A percentile compares a stretch with the other conserved stretches of the same genome.
Evolutionary conservation across 2,797 vertebrate genomes (phyloP).

Genomic region (Propithecus perrieri): DNA sequence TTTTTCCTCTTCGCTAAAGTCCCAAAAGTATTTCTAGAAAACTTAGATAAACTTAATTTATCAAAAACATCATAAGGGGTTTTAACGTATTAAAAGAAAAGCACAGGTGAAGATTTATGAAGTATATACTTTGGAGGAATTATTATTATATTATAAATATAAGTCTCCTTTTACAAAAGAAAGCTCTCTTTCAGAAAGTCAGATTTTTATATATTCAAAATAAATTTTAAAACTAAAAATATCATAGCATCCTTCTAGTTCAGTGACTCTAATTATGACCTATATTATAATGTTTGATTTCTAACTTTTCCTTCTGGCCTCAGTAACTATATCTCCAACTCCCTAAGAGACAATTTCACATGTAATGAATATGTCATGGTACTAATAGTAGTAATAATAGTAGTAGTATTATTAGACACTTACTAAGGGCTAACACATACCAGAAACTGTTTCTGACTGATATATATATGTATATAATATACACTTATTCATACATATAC

Average conservation of each 20-base stretch:
- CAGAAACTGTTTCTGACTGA: background rate
- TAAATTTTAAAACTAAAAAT: background rate
- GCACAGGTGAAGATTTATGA: conserved; percentile 3
- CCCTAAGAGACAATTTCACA: background rate
- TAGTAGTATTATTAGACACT: background rate
- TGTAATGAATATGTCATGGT: background rate
- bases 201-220: background rate
- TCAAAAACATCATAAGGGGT: conserved; percentile 5
- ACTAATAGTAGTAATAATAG: background rate
- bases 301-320: background rate
- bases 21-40: conserved; percentile 46
- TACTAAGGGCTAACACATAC: background rate
- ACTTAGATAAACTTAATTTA: conserved; percentile 48
- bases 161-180: background rate
- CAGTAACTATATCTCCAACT: background rate
- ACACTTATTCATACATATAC: background rate
- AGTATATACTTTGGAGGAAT: background rate
- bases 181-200: background rate
- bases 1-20: background rate
- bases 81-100: conserved; percentile 47
- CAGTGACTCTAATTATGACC: background rate
- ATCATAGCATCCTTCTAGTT: background rate
- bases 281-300: background rate
- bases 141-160: background rate
- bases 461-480: background rate